Percentiles rank a stretch among this genome's conserved stretches.
These are phyloP conservation scores for Arenaria interpres DNA, from an alignment of 2,113 vertebrate genomes.

Conservation along the genomic window DNA sequence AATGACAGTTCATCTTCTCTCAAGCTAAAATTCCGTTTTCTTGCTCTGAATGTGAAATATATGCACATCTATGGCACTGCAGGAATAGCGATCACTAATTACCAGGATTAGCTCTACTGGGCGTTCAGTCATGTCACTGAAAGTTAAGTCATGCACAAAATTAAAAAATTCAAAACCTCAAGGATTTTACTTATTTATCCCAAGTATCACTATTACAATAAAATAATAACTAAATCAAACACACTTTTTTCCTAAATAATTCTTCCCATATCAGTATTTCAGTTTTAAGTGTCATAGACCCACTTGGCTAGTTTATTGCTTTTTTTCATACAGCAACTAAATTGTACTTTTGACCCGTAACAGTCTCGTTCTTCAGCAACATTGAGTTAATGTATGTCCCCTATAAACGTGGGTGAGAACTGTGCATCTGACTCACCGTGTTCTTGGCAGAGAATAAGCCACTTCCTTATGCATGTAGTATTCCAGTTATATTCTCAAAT, in stretches of 20 bases:
- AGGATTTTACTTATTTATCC: neutral
- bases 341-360: neutral
- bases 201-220: neutral
- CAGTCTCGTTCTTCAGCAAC: neutral
- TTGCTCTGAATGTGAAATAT: neutral
- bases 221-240: neutral
- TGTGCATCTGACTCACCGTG: neutral
- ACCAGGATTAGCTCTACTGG: neutral
- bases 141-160: neutral
- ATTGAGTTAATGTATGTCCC: neutral
- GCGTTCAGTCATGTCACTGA: neutral
- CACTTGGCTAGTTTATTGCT: neutral
- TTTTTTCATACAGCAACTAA: neutral
- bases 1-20: neutral
- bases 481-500: neutral
- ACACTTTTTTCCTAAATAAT: neutral
- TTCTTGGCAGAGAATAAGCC: neutral
- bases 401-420: neutral
- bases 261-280: neutral
- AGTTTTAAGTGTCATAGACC: neutral
- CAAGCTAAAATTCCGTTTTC: neutral
- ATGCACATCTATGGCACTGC: neutral
- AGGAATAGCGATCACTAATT: neutral
- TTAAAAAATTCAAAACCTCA: neutral
- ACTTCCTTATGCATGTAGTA: neutral